Conservation (phyloP, 2,113 vertebrate species). For the Datnioides undecimradiatus region DNA sequence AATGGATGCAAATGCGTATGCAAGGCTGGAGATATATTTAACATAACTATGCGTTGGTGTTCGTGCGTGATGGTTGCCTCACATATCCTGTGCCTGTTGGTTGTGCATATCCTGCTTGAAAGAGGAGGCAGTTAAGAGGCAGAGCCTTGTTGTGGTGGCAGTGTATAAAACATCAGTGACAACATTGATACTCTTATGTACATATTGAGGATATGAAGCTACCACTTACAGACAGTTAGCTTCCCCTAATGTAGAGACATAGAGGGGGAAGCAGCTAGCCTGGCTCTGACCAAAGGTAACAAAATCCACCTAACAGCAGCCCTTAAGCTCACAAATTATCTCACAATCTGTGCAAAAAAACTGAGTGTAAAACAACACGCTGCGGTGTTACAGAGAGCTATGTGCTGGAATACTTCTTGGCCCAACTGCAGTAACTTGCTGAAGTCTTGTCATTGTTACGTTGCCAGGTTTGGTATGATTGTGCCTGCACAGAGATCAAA, state of each 20-base stretch:
- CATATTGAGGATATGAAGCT: too few relatives aligned
- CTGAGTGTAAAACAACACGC: not conserved
- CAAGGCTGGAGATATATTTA: too few relatives aligned
- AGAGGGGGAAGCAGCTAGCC: too few relatives aligned
- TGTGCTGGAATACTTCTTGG: constrained; percentile 12
- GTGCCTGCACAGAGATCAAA: constrained; percentile 4
- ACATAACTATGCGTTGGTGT: too few relatives aligned
- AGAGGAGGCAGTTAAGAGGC: not conserved
- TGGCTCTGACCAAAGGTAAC: not conserved
- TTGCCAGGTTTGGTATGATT: constrained; percentile 3
- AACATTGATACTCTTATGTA: too few relatives aligned
- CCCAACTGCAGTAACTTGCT: not conserved
- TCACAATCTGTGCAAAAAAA: not conserved
- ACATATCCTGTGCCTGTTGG: too few relatives aligned
- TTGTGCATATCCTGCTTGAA: too few relatives aligned
- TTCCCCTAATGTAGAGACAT: too few relatives aligned
- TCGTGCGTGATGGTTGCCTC: too few relatives aligned
- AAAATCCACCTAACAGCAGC: not conserved
- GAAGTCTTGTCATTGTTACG: not conserved
- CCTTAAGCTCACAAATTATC: not conserved
- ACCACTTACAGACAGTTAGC: not conserved
- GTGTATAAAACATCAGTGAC: too few relatives aligned
- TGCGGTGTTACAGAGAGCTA: not conserved
- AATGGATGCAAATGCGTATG: not conserved
- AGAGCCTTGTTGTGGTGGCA: not conserved